Evolutionary conservation across 2,888 invertebrate genomes (phyloP), one percentile per base, ranked within the genome.

Genomic region (Seira musarum): DNA sequence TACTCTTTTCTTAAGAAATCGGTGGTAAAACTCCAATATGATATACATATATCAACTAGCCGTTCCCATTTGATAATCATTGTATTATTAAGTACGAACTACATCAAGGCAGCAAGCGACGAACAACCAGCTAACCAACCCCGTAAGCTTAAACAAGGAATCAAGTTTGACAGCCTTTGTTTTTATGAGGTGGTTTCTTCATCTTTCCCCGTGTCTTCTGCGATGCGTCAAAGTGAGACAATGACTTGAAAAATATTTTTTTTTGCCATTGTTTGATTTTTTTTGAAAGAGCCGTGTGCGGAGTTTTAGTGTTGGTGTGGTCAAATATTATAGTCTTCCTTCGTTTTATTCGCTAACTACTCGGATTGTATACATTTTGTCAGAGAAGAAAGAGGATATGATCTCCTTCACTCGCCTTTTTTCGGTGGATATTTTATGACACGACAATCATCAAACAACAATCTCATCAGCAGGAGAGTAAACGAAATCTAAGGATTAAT

Each of bases 151-250:
- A 53, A 65, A 71, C 64, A 24, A 68, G 65, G 78, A 82, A 82
- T 80, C 82, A 82, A 80, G 82, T 82, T 82, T 82, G 82, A 82
- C 82, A 82, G 82, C 76, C 67, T 80, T 82, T 80, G 73, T 73
- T 80, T 53, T 80, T 80, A 80, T 74, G 80, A 80, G 80, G 79
- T 79, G 79, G 79, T 79, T 79, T 77, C 67, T 64, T 70, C 30
- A 53, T 70, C 70, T 68, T 22, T 66, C n/a, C 53, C 49, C 68
- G n/a, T 72, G 79, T 72, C 79, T 79, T 79, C 72, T 79, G 79
- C 79, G 72, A 79, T 71, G 72, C 79, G 79, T 79, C 79, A 79
- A 53, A 72, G 22, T 72, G 72, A 72, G 68, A 79, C 79, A 73
- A 79, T 79, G 79, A 72, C 79, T 77, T 57, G 24, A 53, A 53